phyloP scores from a whole-genome alignment of 2,797 vertebrate genomes.

The Molossus alvarezi region DNA sequence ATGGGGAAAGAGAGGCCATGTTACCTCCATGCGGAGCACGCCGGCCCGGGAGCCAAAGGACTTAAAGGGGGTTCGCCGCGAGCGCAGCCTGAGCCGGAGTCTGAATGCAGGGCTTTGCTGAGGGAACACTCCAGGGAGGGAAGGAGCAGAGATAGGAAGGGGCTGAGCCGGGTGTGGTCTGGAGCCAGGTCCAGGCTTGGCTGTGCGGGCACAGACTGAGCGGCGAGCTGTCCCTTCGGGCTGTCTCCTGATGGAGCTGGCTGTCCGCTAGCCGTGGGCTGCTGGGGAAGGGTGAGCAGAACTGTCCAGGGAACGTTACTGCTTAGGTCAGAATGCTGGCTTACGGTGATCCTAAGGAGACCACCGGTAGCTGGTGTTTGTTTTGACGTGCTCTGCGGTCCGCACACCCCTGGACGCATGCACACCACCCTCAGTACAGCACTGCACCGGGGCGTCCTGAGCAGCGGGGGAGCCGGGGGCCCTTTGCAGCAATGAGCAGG shows the following conservation, averaged over 20 bases:
- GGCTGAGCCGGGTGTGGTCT: background rate
- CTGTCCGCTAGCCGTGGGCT: too few species aligned
- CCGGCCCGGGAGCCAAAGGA: background rate
- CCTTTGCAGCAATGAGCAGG: background rate
- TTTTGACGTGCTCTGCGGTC: background rate
- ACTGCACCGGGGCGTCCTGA: background rate
- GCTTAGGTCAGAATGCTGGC: too few species aligned
- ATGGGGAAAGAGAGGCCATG: background rate
- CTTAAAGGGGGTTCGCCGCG: accelerated
- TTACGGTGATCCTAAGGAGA: background rate
- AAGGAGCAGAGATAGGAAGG: background rate
- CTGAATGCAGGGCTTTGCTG: background rate
- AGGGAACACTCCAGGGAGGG: accelerated
- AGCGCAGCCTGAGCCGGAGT: background rate
- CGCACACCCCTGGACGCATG: accelerated
- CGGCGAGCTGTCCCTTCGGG: background rate
- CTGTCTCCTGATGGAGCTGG: background rate
- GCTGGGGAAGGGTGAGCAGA: too few species aligned
- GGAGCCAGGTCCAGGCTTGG: background rate
- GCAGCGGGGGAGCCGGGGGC: too few species aligned
- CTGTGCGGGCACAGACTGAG: background rate
- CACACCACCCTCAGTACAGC: too few species aligned
- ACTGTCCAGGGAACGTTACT: too few species aligned
- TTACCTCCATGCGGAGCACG: background rate
- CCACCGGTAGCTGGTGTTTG: background rate